phyloP scores from a whole-genome alignment of 2,888 invertebrate genomes.

The Ommatoiulus sabulosus region DNA sequence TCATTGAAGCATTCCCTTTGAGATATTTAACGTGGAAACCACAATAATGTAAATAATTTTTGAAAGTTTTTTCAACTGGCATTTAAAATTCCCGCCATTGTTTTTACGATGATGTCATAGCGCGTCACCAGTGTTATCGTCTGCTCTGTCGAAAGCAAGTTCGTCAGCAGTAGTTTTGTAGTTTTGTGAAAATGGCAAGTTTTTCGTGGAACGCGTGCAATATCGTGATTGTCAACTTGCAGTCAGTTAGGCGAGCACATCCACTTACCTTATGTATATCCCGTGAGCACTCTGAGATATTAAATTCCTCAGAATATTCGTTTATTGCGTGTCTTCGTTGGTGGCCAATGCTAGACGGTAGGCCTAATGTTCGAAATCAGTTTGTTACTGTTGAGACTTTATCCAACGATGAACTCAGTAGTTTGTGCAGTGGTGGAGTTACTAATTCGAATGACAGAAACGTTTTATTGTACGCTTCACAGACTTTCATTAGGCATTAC shows the following conservation, averaged over 20 bases:
- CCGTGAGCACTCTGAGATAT: not conserved
- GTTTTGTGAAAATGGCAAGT: not conserved
- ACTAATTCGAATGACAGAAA: slow-evolving; percentile 5
- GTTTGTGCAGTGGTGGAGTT: not conserved
- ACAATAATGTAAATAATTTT: too few relatives aligned
- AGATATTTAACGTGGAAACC: too few relatives aligned
- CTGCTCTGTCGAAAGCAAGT: not conserved
- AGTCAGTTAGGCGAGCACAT: not conserved
- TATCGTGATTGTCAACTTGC: slow-evolving; percentile 25
- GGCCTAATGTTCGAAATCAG: not conserved
- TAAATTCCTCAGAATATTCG: not conserved
- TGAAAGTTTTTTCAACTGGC: too few relatives aligned
- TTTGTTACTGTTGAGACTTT: slow-evolving; percentile 8
- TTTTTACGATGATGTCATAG: too few relatives aligned
- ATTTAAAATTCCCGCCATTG: not conserved
- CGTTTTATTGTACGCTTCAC: slow-evolving; percentile 45
- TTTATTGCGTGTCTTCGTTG: slow-evolving; percentile 38
- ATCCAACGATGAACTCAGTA: not conserved
- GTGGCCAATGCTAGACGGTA: not conserved
- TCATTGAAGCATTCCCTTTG: too few relatives aligned
- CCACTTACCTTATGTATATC: not conserved
- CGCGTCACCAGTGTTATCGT: not conserved
- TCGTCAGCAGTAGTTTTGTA: not conserved
- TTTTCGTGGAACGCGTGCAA: not conserved
- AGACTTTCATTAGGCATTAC: slow-evolving; percentile 51